phyloP scores from a whole-genome alignment of 2,113 vertebrate genomes.

The Perca flavescens region DNA sequence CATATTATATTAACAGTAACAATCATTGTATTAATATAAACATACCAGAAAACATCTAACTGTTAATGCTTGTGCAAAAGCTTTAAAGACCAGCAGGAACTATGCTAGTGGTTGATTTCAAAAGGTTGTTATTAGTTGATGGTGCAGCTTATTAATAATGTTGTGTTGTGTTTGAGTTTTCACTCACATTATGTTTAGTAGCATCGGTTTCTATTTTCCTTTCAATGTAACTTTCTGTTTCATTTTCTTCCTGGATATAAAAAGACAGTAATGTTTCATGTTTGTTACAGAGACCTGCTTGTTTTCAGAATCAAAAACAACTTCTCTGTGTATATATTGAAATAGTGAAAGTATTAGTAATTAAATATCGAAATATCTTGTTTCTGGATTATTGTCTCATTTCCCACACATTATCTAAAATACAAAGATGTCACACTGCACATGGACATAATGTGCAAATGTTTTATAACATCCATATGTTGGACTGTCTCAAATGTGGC shows the following conservation, averaged over 20 bases:
- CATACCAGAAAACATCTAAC: background rate
- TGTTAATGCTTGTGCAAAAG: background rate
- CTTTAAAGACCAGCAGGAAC: background rate
- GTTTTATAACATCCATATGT: background rate
- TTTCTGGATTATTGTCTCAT: background rate
- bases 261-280: background rate
- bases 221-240: background rate
- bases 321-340: background rate
- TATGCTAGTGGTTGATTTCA: background rate
- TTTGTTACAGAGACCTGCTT: background rate
- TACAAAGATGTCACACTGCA: background rate
- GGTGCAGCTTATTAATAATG: background rate
- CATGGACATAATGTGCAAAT: background rate
- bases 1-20: background rate
- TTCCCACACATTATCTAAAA: background rate
- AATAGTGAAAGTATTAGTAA: background rate
- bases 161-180: background rate
- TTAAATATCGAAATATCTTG: background rate
- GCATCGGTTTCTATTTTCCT: background rate
- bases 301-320: background rate
- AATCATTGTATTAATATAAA: background rate
- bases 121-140: background rate
- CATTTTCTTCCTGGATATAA: background rate
- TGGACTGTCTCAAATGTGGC: too few relatives aligned
- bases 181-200: background rate